phyloP scores from a whole-genome alignment of 2,888 invertebrate species.

The Apamea anceps region DNA sequence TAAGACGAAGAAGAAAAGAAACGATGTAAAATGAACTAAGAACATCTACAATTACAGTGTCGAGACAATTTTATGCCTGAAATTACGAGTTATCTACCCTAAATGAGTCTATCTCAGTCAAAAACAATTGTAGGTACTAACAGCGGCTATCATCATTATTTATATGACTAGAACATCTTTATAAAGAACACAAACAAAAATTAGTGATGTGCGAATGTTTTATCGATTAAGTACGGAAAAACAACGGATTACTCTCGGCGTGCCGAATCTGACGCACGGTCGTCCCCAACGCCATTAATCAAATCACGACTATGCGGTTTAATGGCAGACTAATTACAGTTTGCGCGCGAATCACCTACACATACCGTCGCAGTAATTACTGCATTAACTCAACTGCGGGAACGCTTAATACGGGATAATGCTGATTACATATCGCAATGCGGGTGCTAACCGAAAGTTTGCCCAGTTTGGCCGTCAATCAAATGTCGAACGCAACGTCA shows the following conservation, averaged over 20 bases:
- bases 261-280: constrained; percentile 69
- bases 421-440: constrained; percentile 80
- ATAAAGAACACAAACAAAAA: constrained; percentile 32
- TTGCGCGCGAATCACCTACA: constrained; percentile 79
- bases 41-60: constrained; percentile 10
- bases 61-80: constrained; percentile 18
- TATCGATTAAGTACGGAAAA: constrained; percentile 77
- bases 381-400: constrained; percentile 79
- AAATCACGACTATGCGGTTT: constrained; percentile 86
- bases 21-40: constrained; percentile 10
- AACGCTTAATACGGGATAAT: constrained; percentile 79
- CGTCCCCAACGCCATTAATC: constrained; percentile 81
- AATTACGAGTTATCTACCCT: constrained; percentile 29
- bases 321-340: constrained; percentile 89
- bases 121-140: constrained; percentile 52
- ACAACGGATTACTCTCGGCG: constrained; percentile 70
- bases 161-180: constrained; percentile 35
- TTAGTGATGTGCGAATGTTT: constrained; percentile 67
- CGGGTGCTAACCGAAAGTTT: constrained; percentile 77
- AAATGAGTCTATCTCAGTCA: constrained; percentile 33
- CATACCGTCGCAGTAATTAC: constrained; percentile 78
- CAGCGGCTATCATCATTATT: constrained; percentile 47
- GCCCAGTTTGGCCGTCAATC: constrained; percentile 75
- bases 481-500: constrained; percentile 71
- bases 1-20: neutral